phyloP scores from a whole-genome alignment of 2,888 invertebrate species.

The Andrena chrysosceles region DNA sequence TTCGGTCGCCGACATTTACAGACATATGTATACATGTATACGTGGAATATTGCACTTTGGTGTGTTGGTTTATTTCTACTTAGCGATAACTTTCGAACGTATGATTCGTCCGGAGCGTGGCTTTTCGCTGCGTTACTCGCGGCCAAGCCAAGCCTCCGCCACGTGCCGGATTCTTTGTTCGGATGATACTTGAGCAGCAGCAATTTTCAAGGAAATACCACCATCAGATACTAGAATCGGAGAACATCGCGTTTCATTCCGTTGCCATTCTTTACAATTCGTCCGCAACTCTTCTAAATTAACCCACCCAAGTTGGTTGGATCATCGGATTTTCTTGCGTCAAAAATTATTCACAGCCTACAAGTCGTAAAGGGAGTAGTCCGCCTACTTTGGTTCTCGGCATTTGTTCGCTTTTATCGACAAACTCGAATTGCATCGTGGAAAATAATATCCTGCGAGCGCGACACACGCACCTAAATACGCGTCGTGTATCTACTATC shows the following conservation, averaged over 20 bases:
- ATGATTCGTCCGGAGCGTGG: not conserved
- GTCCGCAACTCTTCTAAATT: not conserved
- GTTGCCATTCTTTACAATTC: not conserved
- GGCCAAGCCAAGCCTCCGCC: not conserved
- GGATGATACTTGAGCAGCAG: not conserved
- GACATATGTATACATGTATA: constrained; percentile 39
- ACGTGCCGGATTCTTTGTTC: not conserved
- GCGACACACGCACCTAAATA: not conserved
- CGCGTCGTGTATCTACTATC: not conserved
- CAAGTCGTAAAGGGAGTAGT: constrained; percentile 26
- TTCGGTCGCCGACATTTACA: constrained; percentile 46
- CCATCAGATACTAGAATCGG: not conserved
- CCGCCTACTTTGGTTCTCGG: constrained; percentile 41
- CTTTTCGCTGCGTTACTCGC: not conserved
- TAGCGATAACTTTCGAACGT: constrained; percentile 30
- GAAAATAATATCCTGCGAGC: not conserved
- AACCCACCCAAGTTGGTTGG: not conserved
- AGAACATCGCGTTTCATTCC: not conserved
- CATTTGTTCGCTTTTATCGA: constrained; percentile 1
- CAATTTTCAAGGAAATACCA: not conserved
- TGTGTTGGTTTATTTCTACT: constrained; percentile 67
- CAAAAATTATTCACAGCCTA: constrained; percentile 56
- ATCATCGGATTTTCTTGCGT: constrained; percentile 9
- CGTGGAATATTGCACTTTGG: constrained; percentile 81
- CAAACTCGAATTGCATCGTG: not conserved